A percentile compares a stretch with the other conserved stretches of the same genome.
These are phyloP conservation scores for Drosophila diplacantha DNA, from an alignment of 2,888 invertebrate species.

Conservation along the genomic window DNA sequence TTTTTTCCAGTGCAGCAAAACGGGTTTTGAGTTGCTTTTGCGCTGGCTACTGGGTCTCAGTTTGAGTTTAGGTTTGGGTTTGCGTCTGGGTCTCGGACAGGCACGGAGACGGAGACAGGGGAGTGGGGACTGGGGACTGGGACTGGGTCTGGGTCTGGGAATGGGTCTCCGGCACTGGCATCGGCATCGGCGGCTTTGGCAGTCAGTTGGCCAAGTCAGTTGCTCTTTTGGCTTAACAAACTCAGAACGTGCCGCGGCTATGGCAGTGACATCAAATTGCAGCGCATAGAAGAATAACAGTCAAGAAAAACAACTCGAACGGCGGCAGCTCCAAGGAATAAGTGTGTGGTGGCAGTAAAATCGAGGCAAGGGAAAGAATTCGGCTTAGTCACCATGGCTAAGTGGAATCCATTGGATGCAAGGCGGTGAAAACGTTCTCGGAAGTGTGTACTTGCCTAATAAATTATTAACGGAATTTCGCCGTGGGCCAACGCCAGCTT, in stretches of 20 bases:
- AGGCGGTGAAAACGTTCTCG: conserved; percentile 31
- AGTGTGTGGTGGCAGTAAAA: conserved; percentile 27
- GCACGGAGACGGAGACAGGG: conserved; percentile 1
- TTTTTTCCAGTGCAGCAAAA: conserved; percentile 57
- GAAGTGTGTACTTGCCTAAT: conserved; percentile 25
- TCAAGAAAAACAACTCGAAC: conserved; percentile 29
- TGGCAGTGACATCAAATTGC: conserved; percentile 47
- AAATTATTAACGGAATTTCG: conserved; percentile 33
- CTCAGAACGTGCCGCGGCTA: conserved; percentile 67
- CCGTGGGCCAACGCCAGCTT: conserved; percentile 44
- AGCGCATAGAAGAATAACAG: conserved; percentile 36
- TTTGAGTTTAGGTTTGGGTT: conserved; percentile 19
- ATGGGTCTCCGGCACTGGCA: conserved; percentile 47
- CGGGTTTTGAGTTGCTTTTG: conserved; percentile 68
- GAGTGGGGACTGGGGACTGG: conserved; percentile 1
- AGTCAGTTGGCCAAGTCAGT: conserved; percentile 72
- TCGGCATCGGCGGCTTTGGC: conserved; percentile 47
- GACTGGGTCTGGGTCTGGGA: conserved; percentile 26
- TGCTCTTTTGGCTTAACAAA: conserved; percentile 72
- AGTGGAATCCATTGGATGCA: conserved; percentile 39
- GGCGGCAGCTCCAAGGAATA: conserved; percentile 2
- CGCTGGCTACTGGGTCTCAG: conserved; percentile 32
- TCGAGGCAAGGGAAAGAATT: conserved; percentile 25
- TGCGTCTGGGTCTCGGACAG: conserved; percentile 25
- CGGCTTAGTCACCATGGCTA: conserved; percentile 60